Evolutionary conservation across 2,113 vertebrate genomes (phyloP).

Genomic region (Pelecanus crispus): DNA sequence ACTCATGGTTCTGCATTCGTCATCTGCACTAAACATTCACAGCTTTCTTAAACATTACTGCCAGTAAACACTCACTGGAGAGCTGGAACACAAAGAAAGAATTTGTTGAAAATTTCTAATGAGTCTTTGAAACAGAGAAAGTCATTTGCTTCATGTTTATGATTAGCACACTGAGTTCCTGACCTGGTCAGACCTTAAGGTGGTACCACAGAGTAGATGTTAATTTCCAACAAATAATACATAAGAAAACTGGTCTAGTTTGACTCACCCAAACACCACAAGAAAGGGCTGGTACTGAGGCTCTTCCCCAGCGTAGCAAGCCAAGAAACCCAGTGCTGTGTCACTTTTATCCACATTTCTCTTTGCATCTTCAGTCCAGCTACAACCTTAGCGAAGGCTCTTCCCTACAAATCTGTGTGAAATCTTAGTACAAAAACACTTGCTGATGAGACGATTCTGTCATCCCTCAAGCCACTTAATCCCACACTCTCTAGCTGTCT

Average conservation of each 20-base stretch:
- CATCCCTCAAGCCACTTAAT: not conserved
- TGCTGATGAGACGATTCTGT: not conserved
- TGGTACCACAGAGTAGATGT: conserved; percentile 25
- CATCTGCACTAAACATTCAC: not conserved
- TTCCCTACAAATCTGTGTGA: not conserved
- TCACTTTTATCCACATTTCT: not conserved
- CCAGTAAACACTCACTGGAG: conserved; percentile 36
- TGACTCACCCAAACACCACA: not conserved
- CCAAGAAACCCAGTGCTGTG: not conserved
- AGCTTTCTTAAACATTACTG: conserved; percentile 17
- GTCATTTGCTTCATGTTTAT: conserved; percentile 23
- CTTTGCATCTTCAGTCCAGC: not conserved
- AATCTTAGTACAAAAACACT: not conserved
- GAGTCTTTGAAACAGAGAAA: conserved; percentile 23
- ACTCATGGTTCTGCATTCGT: not conserved
- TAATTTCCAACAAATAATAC: conserved; percentile 34
- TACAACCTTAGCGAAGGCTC: not conserved
- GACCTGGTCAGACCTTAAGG: conserved; percentile 49
- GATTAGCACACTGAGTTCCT: conserved; percentile 17
- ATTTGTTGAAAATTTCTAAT: conserved; percentile 27
- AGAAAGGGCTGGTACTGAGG: not conserved
- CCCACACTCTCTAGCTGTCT: not conserved
- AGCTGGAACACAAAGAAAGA: conserved; percentile 50
- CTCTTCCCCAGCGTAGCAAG: not conserved
- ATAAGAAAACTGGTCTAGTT: not conserved